Percentiles rank a stretch among this genome's conserved stretches.
Evolutionary conservation across 2,888 invertebrate genomes (phyloP).

Genomic region (Drosophila kambysellisi): DNA sequence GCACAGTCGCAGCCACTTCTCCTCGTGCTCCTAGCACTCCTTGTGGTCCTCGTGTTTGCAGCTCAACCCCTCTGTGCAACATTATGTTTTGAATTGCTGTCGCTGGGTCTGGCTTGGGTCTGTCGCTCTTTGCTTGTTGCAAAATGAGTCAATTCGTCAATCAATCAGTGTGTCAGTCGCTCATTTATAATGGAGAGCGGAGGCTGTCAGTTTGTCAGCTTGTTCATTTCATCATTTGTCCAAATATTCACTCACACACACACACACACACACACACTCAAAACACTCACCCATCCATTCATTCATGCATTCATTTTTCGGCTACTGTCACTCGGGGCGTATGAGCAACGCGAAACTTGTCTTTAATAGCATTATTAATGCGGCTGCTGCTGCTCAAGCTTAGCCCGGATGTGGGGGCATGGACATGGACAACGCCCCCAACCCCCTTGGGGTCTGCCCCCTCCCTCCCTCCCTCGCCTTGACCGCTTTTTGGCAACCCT

Average conservation of each 20-base stretch:
- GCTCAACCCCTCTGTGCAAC: constrained; percentile 5
- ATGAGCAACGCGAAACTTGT: constrained; percentile 61
- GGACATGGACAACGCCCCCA: constrained; percentile 10
- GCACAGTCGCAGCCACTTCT: background rate
- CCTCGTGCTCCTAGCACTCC: background rate
- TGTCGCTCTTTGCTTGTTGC: constrained; percentile 22
- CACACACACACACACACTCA: constrained; percentile 10
- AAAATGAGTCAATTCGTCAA: constrained; percentile 79
- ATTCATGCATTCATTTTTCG: constrained; percentile 14
- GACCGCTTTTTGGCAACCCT: constrained; percentile 12
- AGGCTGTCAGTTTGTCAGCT: constrained; percentile 42
- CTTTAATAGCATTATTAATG: constrained; percentile 73
- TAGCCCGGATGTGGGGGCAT: constrained; percentile 35
- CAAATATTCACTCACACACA: constrained; percentile 31
- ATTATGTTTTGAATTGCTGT: constrained; percentile 11
- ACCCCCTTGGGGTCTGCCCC: background rate
- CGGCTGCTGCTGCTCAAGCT: constrained; percentile 21
- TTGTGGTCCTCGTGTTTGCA: background rate
- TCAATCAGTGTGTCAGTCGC: constrained; percentile 79
- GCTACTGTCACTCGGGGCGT: constrained; percentile 69
- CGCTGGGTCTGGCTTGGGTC: constrained; percentile 1
- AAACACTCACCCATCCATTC: constrained; percentile 12
- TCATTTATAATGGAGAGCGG: constrained; percentile 66
- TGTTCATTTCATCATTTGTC: constrained; percentile 48
- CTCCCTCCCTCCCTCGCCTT: background rate